A percentile compares a stretch with the other conserved stretches of the same genome.
Evolutionary conservation across 2,888 invertebrate genomes (phyloP).

Genomic region (Diarsia brunnea): DNA sequence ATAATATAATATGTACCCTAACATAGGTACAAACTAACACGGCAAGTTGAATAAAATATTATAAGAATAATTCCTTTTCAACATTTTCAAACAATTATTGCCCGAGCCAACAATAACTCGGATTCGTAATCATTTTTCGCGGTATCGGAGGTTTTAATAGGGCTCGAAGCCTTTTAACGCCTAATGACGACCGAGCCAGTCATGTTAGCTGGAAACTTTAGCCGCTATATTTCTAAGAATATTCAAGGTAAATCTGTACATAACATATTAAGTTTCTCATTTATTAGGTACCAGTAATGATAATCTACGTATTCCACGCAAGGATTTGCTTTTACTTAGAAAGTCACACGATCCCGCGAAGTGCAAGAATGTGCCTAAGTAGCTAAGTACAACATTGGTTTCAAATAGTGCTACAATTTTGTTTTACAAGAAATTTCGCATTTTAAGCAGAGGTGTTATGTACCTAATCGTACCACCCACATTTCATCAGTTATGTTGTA

Average conservation of each 20-base stretch:
- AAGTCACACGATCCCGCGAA: neutral
- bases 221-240: constrained; percentile 37
- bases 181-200: constrained; percentile 22
- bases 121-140: constrained; percentile 52
- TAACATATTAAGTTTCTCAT: constrained; percentile 32
- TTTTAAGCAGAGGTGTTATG: no score
- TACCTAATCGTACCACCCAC: no score
- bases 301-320: neutral
- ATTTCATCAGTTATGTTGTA: no score
- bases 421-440: neutral
- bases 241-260: constrained; percentile 41
- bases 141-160: constrained; percentile 41
- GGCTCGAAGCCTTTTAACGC: constrained; percentile 36
- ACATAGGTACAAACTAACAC: no score
- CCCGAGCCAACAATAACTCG: neutral
- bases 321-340: constrained; percentile 2
- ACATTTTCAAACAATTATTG: constrained; percentile 7
- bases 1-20: no score
- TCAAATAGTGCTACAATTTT: neutral
- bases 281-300: neutral
- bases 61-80: neutral
- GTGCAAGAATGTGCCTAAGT: neutral
- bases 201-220: constrained; percentile 38
- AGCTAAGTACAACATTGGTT: neutral
- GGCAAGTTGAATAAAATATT: no score